Evolutionary conservation across 2,113 vertebrate genomes (phyloP).

Genomic region (Osmerus mordax): DNA sequence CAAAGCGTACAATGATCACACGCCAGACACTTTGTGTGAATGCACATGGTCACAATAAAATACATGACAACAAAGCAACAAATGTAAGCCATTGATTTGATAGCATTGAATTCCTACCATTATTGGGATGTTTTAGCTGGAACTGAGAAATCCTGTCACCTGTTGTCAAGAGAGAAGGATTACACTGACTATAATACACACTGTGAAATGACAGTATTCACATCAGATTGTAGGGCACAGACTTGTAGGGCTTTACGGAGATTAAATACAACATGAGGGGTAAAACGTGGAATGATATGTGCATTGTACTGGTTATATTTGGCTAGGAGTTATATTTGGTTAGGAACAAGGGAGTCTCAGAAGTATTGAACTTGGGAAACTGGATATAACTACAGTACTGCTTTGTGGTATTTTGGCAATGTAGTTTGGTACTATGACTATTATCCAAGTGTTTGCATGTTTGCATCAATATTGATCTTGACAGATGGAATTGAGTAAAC

Average conservation of each 20-base stretch:
- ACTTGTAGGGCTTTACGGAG: conserved; percentile 38
- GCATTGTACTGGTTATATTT: conserved; percentile 5
- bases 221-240: conserved; percentile 22
- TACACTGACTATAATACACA: conserved; percentile 33
- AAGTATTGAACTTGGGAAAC: too few relatives aligned
- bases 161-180: conserved; percentile 34
- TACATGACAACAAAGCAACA: background rate
- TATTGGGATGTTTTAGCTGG: conserved; percentile 9
- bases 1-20: conserved; percentile 6
- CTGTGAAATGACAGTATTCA: conserved; percentile 35
- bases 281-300: conserved; percentile 26
- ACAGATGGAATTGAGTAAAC: too few relatives aligned
- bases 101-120: background rate
- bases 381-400: too few relatives aligned
- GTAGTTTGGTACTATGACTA: too few relatives aligned
- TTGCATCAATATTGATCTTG: too few relatives aligned
- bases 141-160: conserved; percentile 30
- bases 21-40: conserved; percentile 2
- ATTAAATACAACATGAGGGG: conserved; percentile 23
- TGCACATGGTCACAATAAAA: background rate
- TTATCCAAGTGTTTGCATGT: too few relatives aligned
- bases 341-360: background rate
- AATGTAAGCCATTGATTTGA: background rate
- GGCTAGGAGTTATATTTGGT: too few relatives aligned
- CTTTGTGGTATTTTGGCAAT: too few relatives aligned